Evolutionary conservation across 2,888 invertebrate genomes (phyloP).

Genomic region (Ellobium chinense): DNA sequence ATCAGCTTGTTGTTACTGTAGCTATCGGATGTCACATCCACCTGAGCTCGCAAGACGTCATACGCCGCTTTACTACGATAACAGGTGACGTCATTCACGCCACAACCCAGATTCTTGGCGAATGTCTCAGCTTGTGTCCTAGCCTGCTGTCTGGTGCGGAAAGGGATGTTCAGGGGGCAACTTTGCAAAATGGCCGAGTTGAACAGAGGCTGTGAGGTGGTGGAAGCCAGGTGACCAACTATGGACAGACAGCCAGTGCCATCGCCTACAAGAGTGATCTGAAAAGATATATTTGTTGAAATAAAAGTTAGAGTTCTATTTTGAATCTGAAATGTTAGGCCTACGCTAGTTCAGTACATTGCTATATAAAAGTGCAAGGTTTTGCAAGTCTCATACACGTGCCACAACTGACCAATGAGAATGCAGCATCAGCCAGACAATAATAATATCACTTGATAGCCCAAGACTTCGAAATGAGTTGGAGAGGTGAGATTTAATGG

Average conservation of each 20-base stretch:
- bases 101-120: conserved; percentile 50
- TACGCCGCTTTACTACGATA: conserved; percentile 48
- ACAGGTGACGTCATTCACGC: conserved; percentile 51
- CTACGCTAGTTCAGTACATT: no score
- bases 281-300: no score
- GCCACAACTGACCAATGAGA: no score
- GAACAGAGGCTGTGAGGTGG: conserved; percentile 50
- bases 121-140: conserved; percentile 53
- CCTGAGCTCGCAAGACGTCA: conserved; percentile 58
- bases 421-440: no score
- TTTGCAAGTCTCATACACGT: no score
- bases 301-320: no score
- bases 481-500: no score
- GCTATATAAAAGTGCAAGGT: no score
- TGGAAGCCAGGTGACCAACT: conserved; percentile 54
- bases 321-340: no score
- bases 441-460: no score
- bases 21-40: conserved; percentile 28
- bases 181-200: conserved; percentile 58
- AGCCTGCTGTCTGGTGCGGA: conserved; percentile 52
- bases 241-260: conserved; percentile 59
- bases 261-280: conserved; percentile 61
- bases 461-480: no score
- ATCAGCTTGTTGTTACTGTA: conserved; percentile 50
- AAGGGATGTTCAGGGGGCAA: conserved; percentile 56